phyloP scores from a whole-genome alignment of 2,113 vertebrate species.

The Paramormyrops kingsleyae region DNA sequence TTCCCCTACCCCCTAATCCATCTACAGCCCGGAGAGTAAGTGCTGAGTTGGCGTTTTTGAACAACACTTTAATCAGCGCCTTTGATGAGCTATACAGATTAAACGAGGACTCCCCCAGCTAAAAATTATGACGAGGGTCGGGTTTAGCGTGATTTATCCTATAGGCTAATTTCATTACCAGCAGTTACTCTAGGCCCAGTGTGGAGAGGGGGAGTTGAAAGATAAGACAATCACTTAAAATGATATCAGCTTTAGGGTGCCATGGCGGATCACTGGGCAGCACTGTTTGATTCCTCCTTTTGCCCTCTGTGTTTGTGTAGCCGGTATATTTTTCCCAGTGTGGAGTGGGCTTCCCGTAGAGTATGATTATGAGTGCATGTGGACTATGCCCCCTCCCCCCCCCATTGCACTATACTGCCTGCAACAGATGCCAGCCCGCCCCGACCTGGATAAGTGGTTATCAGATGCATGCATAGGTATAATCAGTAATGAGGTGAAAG shows the following conservation, averaged over 20 bases:
- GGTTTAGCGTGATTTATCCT: constrained; percentile 5
- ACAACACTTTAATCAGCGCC: not conserved
- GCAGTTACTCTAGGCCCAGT: not conserved
- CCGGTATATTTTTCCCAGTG: not conserved
- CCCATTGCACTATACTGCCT: not conserved
- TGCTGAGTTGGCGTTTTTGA: not conserved
- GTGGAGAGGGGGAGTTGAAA: not conserved
- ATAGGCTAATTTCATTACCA: constrained; percentile 11
- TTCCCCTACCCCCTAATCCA: not conserved
- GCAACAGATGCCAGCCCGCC: not conserved
- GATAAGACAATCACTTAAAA: constrained; percentile 15
- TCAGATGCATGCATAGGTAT: not conserved
- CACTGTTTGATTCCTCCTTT: not conserved
- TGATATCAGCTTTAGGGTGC: not conserved
- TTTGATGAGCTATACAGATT: constrained; percentile 4
- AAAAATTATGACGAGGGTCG: not conserved
- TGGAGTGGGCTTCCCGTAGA: not conserved
- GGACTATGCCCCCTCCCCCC: not conserved
- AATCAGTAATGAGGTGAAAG: not conserved
- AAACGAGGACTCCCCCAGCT: not conserved
- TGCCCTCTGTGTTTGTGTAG: not conserved
- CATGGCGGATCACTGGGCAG: not conserved
- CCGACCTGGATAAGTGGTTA: not conserved
- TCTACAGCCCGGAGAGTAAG: not conserved
- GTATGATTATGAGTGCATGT: not conserved